These are phyloP conservation scores for Asteroscopus sphinx DNA, from an alignment of 2,888 invertebrate species.

Conservation along the genomic window DNA sequence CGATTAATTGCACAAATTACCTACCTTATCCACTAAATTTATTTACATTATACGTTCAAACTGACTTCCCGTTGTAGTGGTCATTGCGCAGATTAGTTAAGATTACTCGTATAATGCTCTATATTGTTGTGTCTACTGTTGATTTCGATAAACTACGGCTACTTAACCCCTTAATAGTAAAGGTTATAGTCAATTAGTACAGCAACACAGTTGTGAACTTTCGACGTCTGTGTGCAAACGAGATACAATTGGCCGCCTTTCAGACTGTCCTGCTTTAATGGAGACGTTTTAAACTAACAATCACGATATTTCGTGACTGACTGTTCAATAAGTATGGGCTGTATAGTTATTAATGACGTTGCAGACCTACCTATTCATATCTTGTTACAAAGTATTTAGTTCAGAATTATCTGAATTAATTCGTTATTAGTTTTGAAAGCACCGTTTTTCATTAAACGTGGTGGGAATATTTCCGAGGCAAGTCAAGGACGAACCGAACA, in stretches of 20 bases:
- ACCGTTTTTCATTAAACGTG: constrained; percentile 41
- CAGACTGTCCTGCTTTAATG: constrained; percentile 69
- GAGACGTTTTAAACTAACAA: constrained; percentile 70
- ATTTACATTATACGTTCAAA: constrained; percentile 47
- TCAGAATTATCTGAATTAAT: constrained; percentile 44
- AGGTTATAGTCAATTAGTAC: constrained; percentile 83
- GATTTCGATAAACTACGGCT: constrained; percentile 71
- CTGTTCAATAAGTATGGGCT: constrained; percentile 50
- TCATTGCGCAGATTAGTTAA: constrained; percentile 57
- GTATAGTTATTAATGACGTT: constrained; percentile 52
- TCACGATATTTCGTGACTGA: constrained; percentile 67
- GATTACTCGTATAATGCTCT: constrained; percentile 58
- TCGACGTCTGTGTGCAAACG: constrained; percentile 76
- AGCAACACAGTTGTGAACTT: constrained; percentile 81
- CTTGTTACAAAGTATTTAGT: constrained; percentile 47
- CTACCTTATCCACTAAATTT: constrained; percentile 52
- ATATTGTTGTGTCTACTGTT: constrained; percentile 67
- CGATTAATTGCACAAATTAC: constrained; percentile 56
- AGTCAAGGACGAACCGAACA: constrained; percentile 70
- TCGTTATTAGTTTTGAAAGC: constrained; percentile 44
- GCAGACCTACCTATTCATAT: constrained; percentile 58
- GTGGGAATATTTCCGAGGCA: constrained; percentile 55
- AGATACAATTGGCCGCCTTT: constrained; percentile 76
- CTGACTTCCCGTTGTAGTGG: constrained; percentile 49
- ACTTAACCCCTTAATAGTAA: constrained; percentile 82